Evolutionary conservation across 2,113 vertebrate genomes (phyloP), one percentile per base, ranked within the genome.

Genomic region (Oriolus oriolus): DNA sequence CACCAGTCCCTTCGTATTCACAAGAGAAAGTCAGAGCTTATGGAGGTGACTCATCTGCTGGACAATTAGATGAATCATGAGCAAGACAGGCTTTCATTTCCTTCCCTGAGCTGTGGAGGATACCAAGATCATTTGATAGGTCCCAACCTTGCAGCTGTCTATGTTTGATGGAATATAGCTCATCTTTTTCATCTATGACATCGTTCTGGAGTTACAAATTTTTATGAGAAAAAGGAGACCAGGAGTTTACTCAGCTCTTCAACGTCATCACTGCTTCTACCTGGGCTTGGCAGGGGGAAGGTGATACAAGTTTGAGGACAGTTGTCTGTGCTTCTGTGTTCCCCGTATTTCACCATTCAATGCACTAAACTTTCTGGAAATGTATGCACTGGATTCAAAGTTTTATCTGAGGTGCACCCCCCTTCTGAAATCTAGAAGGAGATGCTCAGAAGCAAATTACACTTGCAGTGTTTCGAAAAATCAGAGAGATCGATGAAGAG

Each of bases 1-100:
- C 42, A 81, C 39, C 79, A 60, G 74, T 64, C 84, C 73, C 52
- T 84, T 73, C 6, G 0, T 75, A 69, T 59, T 93, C 87, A 52
- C 60, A 59, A 52, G 65, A 93, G 95, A 96, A 92, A 89, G 89
- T 68, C n/a, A 76, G 30, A 93, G 77, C 52, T 89, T 47, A 27
- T 81, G 50, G 17, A 16, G 15, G n/a, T 96, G 87, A 95, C 61
- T 96, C 81, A 93, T 95, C 64, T 93, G 47, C 69, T 47, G 39
- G 68, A 91, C 84, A 57, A 87, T 33, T 27, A 81, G 65, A 78
- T 82, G 77, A 89, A 78, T 91, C 93, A 94, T 26, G 28, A 63
- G 16, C 56, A 94, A 84, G 56, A 77, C 54, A 60, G 17, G 11
- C 33, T 84, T 84, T 68, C 52, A 84, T 84, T 89, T 89, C 73